Evolutionary conservation across 1,140 invertebrate species (phyloP), one percentile per base, ranked within the genome.

Genomic region (Trichogramma pretiosum): DNA sequence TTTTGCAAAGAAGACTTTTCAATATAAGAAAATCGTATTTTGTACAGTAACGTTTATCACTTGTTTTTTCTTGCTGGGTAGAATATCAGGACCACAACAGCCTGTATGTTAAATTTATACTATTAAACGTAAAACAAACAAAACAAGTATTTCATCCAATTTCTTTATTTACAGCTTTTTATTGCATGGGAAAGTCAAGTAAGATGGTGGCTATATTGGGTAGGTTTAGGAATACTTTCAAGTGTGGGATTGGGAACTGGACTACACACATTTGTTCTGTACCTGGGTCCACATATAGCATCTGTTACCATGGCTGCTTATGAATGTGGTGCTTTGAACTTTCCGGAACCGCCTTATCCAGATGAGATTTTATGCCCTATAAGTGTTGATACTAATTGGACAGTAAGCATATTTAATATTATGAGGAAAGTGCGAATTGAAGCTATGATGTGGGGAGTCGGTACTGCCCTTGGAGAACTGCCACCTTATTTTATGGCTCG

Each of bases 401-500:
- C 72, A 18, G 81, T 84, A 33, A 77, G 82, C 18, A 80, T 80
- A 61, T 93, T 77, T 78, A 86, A 83, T 51, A 98, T 99, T 49
- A 94, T 99, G 85, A 81, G 84, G 21, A 98, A 99, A 73, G 92
- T 98, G 10, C 78, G 91, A n/a, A 68, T 97, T 30, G 96, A 99
- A 75, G 88, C 93, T 2, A 91, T 98, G 74, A 84, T 98, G 73
- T 99, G 96, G 96, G 92, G 97, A 14, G 85, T 89, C 38, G 96
- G 96, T 5, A 99, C 96, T 2, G 96, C 96, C 0, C 73, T 99
- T 19, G 96, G 96, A 4, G 96, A 99, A 73, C 70, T 99, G 45
- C 96, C 95, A 11, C 85, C 85, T 0, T 88, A 99, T 76, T 99
- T 99, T 66, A 96, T 99, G 92, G 95, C 97, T 4, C 76, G 91